Evolutionary conservation across 1,140 invertebrate species (phyloP).

Genomic region (Meloidogyne floridensis): DNA sequence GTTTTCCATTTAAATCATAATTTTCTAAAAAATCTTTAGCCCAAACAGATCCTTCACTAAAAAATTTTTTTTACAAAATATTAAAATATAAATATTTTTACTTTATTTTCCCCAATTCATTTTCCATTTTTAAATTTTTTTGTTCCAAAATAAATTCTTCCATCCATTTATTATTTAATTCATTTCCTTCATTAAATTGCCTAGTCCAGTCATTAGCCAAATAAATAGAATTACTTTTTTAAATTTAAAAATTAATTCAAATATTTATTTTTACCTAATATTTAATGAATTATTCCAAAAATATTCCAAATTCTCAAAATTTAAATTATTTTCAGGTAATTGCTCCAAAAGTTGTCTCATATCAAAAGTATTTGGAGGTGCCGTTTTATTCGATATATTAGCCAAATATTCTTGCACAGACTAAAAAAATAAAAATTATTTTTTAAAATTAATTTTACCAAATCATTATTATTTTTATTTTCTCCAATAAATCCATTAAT

Average conservation of each 20-base stretch:
- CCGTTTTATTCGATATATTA: conserved; percentile 30
- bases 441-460: background rate
- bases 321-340: conserved; percentile 15
- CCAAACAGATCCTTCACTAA: conserved; percentile 30
- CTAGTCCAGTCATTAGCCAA: background rate
- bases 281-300: conserved; percentile 2
- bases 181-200: background rate
- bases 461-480: conserved; percentile 11
- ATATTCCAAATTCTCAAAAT: background rate
- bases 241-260: background rate
- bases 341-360: conserved; percentile 26
- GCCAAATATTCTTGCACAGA: conserved; percentile 41
- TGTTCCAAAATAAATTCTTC: background rate
- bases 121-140: background rate
- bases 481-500: conserved; percentile 23
- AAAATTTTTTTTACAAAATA: background rate
- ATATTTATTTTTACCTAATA: background rate
- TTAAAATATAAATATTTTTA: conserved; percentile 19
- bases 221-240: background rate
- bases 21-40: conserved; percentile 25
- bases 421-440: conserved; percentile 1
- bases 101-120: conserved; percentile 14
- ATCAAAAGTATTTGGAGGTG: conserved; percentile 35
- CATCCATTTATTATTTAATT: background rate
- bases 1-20: conserved; percentile 12